Evolutionary conservation across 2,888 invertebrate genomes (phyloP).

Genomic region (Aphodius sticticus): DNA sequence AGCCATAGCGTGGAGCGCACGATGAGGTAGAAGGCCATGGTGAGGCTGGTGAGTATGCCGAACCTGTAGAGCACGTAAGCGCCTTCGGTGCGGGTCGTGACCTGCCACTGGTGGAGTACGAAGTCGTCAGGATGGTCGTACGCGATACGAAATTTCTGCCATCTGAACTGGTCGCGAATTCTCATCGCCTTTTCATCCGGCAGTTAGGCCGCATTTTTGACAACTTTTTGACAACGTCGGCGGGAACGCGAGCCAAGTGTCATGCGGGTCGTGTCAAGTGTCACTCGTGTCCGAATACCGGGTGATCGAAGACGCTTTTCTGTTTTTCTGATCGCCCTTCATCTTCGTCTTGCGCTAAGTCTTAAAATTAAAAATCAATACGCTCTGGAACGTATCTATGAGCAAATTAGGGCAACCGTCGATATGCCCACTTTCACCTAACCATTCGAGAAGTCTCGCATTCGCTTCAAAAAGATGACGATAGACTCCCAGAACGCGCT

Average conservation of each 20-base stretch:
- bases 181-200: background rate
- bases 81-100: background rate
- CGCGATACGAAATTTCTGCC: background rate
- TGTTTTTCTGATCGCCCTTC: too few species aligned
- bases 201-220: background rate
- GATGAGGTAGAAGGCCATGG: background rate
- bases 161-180: conserved; percentile 17
- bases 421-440: too few species aligned
- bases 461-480: too few species aligned
- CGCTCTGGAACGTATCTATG: too few species aligned
- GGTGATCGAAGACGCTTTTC: too few species aligned
- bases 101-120: conserved; percentile 11
- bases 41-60: background rate
- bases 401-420: too few species aligned
- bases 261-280: background rate
- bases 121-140: conserved; percentile 15
- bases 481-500: too few species aligned
- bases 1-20: background rate
- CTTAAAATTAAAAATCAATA: too few species aligned
- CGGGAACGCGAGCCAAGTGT: background rate
- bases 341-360: too few species aligned
- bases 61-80: conserved; percentile 17
- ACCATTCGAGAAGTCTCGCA: too few species aligned
- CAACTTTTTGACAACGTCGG: background rate
- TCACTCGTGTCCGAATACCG: background rate